Base-by-base conservation (phyloP, 2,888 invertebrate genomes). In the Magallana nippona region DNA sequence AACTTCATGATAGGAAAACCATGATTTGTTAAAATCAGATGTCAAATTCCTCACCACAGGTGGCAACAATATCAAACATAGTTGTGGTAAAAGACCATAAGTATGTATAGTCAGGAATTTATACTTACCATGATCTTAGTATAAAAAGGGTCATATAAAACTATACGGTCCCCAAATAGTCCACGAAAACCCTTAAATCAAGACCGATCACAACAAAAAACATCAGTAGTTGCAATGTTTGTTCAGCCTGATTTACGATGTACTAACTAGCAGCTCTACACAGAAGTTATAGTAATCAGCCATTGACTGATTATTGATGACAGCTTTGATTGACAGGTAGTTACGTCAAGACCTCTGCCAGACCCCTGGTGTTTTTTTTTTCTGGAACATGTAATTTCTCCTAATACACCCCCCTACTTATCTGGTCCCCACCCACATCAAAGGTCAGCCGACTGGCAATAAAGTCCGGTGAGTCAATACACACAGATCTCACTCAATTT, bases 351-450 rank as follows among this genome's bases (percentile, higher is more conserved):
- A 71, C 71, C 11, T 71, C 71, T 44, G 44, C 44, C 44, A 44
- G 44, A 44, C 44, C 44, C 44, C 44, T 32, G 32, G n/a, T n/a
- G 44, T 8, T 44, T 27, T 71, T 71, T 63, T 32, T 32, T 71
- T 19, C 32, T 22, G 32, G 71, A 32, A 44, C 32, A 32, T 71
- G 71, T 71, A 71, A 71, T 13, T 27, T 22, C 32, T 71, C 5
- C 22, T 27, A 71, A 71, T 71, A 71, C 15, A 71, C 22, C 27
- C 71, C 13, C 27, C 15, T 22, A 71, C 27, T 11, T 71, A 71
- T 27, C 71, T 71, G 22, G 22, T 71, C 71, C 71, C 71, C 22
- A 32, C 71, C 71, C 71, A 71, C 71, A 71, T 71, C 71, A 71
- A 32, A 71, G 11, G 15, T 15, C 15, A 15, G 13, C 27, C 71